Conservation (phyloP, 2,113 vertebrate genomes). For the Aythya baeri region DNA sequence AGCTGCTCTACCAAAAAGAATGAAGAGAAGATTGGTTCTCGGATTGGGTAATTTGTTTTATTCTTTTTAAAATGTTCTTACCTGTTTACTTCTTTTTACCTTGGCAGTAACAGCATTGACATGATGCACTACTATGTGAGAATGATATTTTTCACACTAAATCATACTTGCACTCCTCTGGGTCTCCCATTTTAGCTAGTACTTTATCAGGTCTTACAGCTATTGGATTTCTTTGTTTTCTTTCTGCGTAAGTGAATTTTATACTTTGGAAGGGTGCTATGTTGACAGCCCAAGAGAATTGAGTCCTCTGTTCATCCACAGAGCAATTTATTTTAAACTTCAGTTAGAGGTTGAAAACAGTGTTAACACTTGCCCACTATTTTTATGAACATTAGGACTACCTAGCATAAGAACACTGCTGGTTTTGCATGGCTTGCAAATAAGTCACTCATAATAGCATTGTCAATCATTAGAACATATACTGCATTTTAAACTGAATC, state of each 20-base stretch:
- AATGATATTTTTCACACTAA: neutral
- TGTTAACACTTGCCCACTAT: neutral
- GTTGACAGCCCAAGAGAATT: neutral
- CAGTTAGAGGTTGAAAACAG: neutral
- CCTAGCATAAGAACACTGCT: neutral
- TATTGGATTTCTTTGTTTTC: slow-evolving; percentile 23
- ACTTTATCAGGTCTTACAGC: neutral
- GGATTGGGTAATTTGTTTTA: neutral
- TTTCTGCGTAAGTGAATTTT: neutral
- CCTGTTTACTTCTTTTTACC: neutral
- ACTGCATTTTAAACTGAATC: neutral
- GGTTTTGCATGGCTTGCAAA: neutral
- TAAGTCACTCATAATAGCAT: neutral
- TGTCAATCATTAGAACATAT: neutral
- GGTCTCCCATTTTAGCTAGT: neutral
- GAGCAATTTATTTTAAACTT: neutral
- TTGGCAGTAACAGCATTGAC: neutral
- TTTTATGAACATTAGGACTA: neutral
- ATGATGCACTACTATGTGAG: neutral
- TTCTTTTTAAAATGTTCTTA: neutral
- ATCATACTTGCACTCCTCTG: neutral
- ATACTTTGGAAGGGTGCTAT: neutral
- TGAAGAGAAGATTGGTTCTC: neutral
- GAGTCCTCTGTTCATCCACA: neutral
- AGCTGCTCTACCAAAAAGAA: neutral